Evolutionary conservation across 2,113 vertebrate genomes (phyloP).

Genomic region (Murina feae): DNA sequence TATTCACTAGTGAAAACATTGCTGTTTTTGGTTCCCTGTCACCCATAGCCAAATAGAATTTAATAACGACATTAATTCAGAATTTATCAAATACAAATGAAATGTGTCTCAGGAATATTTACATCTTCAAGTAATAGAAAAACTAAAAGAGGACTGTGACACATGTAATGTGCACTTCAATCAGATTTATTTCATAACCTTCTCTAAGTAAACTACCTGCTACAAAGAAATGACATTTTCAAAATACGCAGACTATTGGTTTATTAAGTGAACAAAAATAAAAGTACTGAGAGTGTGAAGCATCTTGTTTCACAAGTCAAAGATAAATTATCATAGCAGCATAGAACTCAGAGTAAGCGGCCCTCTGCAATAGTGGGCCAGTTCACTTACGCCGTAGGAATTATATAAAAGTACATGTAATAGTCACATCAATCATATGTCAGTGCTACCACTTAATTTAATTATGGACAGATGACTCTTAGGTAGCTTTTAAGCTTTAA

Average conservation of each 20-base stretch:
- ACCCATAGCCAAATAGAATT: neutral
- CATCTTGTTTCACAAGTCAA: neutral
- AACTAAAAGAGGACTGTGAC: neutral
- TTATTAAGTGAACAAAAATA: neutral
- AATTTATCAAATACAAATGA: neutral
- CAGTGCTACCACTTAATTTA: neutral
- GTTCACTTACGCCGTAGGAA: neutral
- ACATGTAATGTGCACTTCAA: accelerated
- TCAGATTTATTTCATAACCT: neutral
- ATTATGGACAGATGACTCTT: neutral
- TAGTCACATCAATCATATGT: neutral
- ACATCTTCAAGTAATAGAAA: neutral
- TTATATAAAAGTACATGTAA: neutral
- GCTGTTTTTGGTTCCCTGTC: neutral
- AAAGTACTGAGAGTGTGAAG: neutral
- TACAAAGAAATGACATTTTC: neutral
- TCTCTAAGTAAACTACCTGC: neutral
- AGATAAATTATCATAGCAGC: neutral
- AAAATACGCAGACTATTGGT: neutral
- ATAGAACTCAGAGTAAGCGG: neutral
- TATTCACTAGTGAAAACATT: neutral
- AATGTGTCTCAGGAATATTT: neutral
- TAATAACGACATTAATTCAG: neutral
- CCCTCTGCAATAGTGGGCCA: neutral
- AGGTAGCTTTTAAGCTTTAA: neutral